phyloP scores from a whole-genome alignment of 2,797 vertebrate species.

The Pelochelys cantorii region DNA sequence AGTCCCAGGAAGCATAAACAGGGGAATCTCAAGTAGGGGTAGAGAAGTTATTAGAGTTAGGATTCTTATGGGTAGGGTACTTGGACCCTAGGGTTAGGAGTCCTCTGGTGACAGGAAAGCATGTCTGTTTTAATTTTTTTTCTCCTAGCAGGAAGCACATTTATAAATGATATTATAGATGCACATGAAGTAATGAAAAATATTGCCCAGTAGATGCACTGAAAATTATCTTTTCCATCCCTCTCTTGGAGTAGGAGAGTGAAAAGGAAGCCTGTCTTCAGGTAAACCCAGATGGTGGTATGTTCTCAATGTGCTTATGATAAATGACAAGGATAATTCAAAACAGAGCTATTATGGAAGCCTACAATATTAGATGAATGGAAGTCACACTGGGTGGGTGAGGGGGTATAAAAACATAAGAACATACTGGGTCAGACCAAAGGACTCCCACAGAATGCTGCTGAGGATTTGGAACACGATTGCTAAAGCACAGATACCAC shows the following conservation, averaged over 20 bases:
- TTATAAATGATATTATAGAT: neutral
- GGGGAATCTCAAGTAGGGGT: neutral
- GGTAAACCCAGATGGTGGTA: rapidly evolving
- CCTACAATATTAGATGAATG: neutral
- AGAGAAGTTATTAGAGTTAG: neutral
- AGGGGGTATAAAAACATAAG: too few relatives aligned
- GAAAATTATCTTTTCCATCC: neutral
- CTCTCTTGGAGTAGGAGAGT: neutral
- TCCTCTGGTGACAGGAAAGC: neutral
- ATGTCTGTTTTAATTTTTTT: constrained; percentile 6
- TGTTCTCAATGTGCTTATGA: neutral
- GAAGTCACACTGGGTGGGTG: neutral
- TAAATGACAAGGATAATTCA: neutral
- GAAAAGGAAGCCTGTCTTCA: neutral
- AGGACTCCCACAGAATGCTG: neutral
- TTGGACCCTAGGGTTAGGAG: too few relatives aligned
- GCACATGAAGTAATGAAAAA: neutral
- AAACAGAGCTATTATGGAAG: neutral
- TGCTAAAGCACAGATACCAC: too few relatives aligned
- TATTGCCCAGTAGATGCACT: neutral
- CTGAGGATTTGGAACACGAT: neutral
- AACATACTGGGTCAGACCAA: neutral
- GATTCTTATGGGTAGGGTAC: neutral
- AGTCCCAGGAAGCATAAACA: neutral
- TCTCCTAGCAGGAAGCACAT: neutral